These are phyloP conservation scores for Gallinago media DNA, from an alignment of 2,113 vertebrate genomes.

Conservation along the genomic window DNA sequence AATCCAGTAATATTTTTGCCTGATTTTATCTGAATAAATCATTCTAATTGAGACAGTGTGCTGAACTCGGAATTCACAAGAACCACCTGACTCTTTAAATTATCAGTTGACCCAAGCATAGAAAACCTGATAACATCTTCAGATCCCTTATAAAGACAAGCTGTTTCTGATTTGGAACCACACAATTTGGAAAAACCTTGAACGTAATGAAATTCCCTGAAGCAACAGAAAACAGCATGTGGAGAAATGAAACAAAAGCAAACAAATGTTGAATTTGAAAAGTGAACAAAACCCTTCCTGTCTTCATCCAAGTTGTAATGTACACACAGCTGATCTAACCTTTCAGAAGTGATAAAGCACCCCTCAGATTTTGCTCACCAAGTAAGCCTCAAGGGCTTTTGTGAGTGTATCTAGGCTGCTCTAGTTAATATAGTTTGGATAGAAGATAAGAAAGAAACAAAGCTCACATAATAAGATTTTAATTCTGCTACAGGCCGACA, in stretches of 20 bases:
- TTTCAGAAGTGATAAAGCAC: constrained; percentile 38
- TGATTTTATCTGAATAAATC: not conserved
- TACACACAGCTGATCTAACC: constrained; percentile 37
- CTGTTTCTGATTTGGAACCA: constrained; percentile 45
- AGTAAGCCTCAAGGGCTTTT: constrained; percentile 25
- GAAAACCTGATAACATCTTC: constrained; percentile 41
- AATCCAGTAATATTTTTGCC: not conserved
- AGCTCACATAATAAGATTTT: constrained; percentile 42
- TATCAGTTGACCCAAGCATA: constrained; percentile 12
- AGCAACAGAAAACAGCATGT: not conserved
- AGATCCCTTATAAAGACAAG: constrained; percentile 1
- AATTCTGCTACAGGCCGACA: constrained; percentile 3
- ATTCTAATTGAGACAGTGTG: not conserved
- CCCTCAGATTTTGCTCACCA: not conserved
- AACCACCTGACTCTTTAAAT: constrained; percentile 15
- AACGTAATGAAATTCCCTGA: not conserved
- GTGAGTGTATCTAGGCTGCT: not conserved
- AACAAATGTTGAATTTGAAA: constrained; percentile 26
- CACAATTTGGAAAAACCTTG: not conserved
- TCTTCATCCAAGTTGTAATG: not conserved
- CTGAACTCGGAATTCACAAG: constrained; percentile 26
- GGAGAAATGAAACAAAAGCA: not conserved
- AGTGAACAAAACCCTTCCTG: not conserved
- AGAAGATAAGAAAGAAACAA: constrained; percentile 26
- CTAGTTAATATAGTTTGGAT: constrained; percentile 13